Conservation (phyloP, 2,797 vertebrate species). For the Sparus aurata region DNA sequence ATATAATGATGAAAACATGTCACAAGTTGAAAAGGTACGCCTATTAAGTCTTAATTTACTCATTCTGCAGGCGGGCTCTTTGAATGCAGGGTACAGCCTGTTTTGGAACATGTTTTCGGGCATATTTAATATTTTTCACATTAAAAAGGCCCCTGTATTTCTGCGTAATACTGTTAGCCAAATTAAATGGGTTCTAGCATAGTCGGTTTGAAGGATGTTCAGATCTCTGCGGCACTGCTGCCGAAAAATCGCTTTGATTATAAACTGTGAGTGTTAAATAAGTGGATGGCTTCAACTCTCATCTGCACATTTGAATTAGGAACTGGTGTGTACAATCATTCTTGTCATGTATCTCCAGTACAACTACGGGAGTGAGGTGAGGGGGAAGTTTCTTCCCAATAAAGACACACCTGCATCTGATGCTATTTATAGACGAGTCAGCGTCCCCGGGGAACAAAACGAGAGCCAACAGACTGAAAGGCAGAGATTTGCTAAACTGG, state of each 20-base stretch:
- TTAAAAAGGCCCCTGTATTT: slow-evolving; percentile 42
- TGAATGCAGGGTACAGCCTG: slow-evolving; percentile 12
- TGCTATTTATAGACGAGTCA: slow-evolving; percentile 72
- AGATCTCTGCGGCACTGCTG: slow-evolving; percentile 26
- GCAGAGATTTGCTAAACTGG: slow-evolving; percentile 62
- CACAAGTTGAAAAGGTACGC: slow-evolving; percentile 38
- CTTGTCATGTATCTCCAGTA: slow-evolving; percentile 44
- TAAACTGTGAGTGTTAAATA: slow-evolving; percentile 26
- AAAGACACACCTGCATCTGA: slow-evolving; percentile 72
- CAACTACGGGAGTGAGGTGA: slow-evolving; percentile 34
- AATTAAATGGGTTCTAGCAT: slow-evolving; percentile 48
- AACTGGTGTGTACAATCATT: slow-evolving; percentile 30
- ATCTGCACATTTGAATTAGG: slow-evolving; percentile 37
- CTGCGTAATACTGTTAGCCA: slow-evolving; percentile 19
- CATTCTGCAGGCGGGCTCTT: slow-evolving; percentile 21
- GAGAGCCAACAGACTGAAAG: slow-evolving; percentile 63
- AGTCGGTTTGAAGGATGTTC: slow-evolving; percentile 28
- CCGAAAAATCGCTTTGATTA: slow-evolving; percentile 28
- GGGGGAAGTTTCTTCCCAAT: slow-evolving; percentile 68
- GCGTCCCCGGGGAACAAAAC: slow-evolving; percentile 59
- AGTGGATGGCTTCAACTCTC: slow-evolving; percentile 18
- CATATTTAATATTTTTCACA: slow-evolving; percentile 43
- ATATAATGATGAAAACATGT: slow-evolving; percentile 42
- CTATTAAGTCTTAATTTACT: slow-evolving; percentile 47
- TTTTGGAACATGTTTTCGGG: slow-evolving; percentile 37